Evolutionary conservation across 2,797 vertebrate species (phyloP), one percentile per base, ranked within the genome.

Genomic region (Enteromius fasciolatus): DNA sequence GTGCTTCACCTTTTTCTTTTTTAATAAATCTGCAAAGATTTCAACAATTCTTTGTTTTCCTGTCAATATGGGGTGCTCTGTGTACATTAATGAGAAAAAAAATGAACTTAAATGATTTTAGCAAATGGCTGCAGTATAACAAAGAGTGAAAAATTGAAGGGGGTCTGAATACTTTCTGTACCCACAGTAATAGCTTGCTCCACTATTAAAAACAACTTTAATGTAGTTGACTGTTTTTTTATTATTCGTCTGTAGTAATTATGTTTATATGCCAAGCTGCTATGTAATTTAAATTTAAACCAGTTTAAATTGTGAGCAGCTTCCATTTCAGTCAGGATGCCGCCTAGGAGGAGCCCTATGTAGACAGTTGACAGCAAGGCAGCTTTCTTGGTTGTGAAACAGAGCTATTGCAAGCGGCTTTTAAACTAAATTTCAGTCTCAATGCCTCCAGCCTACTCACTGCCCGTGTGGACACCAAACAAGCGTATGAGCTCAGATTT

Each of bases 361-460:
- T 79, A 79, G 44, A 69, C 31, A 25, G 31, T n/a, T 41, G 23
- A 50, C 79, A 80, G 50, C n/a, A 63, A 36, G 57, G 57, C 69
- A 74, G 54, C 54, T 48, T 63, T 20, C 57, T 63, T 28, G 57
- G 57, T 63, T 63, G 54, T 76, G 39, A 63, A 76, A 76, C 57
- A 61, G 36, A 63, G 57, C 57, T 61, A 63, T 39, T 76, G 68
- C 18, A 59, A 66, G 68, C 63, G 1, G 61, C 31, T 67, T 84
- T 63, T 66, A 39, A 77, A 70, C 69, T 36, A 17, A 76, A 82
- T 64, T 78, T 85, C 48, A 50, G 18, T 76, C 59, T 78, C 36
- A 25, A 59, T 76, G 66, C 54, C 52, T 85, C 25, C 67, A 85
- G 44, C 79, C 69, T 76, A 80, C 64, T 54, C 74, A 59, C 57